phyloP scores from a whole-genome alignment of 2,888 invertebrate genomes.

The Leptinotarsa haldemani region DNA sequence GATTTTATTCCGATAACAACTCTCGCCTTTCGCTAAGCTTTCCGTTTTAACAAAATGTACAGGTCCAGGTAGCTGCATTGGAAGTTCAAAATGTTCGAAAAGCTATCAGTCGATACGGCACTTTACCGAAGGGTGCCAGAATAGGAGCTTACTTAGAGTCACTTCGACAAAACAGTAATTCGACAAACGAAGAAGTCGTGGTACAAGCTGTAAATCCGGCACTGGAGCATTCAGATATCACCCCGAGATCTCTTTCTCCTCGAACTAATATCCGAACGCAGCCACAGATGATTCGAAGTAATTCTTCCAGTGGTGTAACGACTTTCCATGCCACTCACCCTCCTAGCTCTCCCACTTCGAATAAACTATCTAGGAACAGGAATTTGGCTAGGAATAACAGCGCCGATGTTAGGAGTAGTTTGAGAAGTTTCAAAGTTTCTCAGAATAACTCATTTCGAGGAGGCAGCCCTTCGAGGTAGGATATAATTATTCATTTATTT shows the following conservation, averaged over 20 bases:
- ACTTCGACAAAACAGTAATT: slow-evolving; percentile 81
- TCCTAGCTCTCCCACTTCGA: slow-evolving; percentile 72
- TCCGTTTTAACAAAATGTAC: too few relatives aligned
- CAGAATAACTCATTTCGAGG: slow-evolving; percentile 60
- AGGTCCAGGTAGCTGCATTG: slow-evolving; percentile 87
- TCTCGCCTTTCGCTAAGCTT: too few relatives aligned
- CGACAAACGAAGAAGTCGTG: slow-evolving; percentile 62
- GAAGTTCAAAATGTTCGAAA: slow-evolving; percentile 96
- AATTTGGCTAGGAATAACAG: slow-evolving; percentile 64
- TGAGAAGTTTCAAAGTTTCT: slow-evolving; percentile 65
- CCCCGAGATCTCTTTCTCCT: slow-evolving; percentile 73
- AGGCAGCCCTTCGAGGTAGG: slow-evolving; percentile 73
- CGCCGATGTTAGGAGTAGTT: slow-evolving; percentile 63
- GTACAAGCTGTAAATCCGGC: slow-evolving; percentile 53
- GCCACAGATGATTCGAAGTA: slow-evolving; percentile 89
- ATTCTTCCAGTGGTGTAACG: slow-evolving; percentile 86
- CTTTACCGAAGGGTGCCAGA: slow-evolving; percentile 94
- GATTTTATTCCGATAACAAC: too few relatives aligned
- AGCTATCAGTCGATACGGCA: slow-evolving; percentile 95
- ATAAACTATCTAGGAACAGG: slow-evolving; percentile 70
- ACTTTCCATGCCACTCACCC: slow-evolving; percentile 69
- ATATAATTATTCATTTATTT: not conserved
- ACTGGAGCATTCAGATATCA: slow-evolving; percentile 62
- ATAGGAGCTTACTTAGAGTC: slow-evolving; percentile 97
- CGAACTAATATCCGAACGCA: slow-evolving; percentile 75